Evolutionary conservation across 2,113 vertebrate genomes (phyloP), one percentile per base, ranked within the genome.

Genomic region (Ictalurus furcatus): DNA sequence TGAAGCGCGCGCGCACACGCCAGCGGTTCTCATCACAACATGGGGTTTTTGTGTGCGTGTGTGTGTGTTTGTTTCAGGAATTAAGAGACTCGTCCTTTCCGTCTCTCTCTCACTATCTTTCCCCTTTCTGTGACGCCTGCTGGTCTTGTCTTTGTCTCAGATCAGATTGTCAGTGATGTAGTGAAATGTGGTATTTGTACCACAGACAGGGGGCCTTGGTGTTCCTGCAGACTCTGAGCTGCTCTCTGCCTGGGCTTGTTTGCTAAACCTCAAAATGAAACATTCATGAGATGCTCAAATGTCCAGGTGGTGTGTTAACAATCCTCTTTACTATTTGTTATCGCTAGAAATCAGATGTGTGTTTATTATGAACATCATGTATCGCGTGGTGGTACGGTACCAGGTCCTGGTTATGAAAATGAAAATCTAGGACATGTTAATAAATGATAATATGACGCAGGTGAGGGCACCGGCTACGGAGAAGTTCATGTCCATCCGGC

Each of bases 151-250:
- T 90, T 88, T 90, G 84, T 90, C 74, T 83, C 63, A 48, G 85
- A 81, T 23, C 80, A 71, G 21, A 81, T 84, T 59, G 48, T 88
- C 37, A 88, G 85, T 85, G 61, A 87, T 74, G 76, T 80, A 73
- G 84, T n/a, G 71, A 86, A 61, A 82, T 93, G 90, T 90, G 73
- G 89, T 91, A 71, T 91, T 87, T 69, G 58, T 37, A 56, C 65
- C 79, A 63, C 92, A 92, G 91, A 88, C 89, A 93, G 91, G 90
- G 91, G 90, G 91, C 90, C 88, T 81, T 73, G 86, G 56, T 89
- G 88, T 69, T 69, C 63, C 73, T 83, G 58, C 52, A 85, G 59
- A 85, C 79, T 48, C 30, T 14, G 25, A 21, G 56, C 58, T 81
- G 37, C 84, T 76, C 23, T 80, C 19, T 44, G 23, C 21, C 8